Percentiles rank a stretch among this genome's conserved stretches.
Conservation (phyloP, 2,797 vertebrate species). For the Rhinatrema bivittatum region DNA sequence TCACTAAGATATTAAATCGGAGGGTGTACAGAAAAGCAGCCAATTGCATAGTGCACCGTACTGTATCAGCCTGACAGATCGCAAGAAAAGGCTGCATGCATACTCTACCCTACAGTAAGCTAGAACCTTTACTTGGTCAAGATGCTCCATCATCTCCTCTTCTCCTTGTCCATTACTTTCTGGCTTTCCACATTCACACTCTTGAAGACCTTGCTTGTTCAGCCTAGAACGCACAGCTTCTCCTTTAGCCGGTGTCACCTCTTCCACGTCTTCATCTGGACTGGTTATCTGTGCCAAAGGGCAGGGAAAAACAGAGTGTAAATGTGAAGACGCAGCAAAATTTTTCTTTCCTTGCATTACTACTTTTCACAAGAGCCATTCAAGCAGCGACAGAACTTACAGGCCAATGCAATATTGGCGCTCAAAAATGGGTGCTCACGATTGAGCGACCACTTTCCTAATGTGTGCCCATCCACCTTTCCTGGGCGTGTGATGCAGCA, state of each 20-base stretch:
- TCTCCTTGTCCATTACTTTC: conserved; percentile 7
- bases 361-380: accelerated
- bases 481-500: too few relatives aligned
- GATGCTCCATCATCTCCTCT: conserved; percentile 29
- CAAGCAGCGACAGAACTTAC: background rate
- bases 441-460: too few relatives aligned
- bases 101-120: accelerated
- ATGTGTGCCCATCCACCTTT: too few relatives aligned
- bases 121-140: background rate
- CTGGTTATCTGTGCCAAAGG: conserved; percentile 51
- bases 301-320: background rate
- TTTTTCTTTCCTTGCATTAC: too few relatives aligned
- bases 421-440: too few relatives aligned
- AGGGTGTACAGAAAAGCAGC: too few relatives aligned
- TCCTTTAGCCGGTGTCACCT: conserved; percentile 34
- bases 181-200: background rate
- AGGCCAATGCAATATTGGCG: accelerated
- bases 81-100: background rate
- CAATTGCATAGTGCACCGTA: too few relatives aligned
- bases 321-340: background rate
- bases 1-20: too few relatives aligned
- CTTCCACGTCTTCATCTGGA: conserved; percentile 25
- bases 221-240: conserved; percentile 23
- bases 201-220: background rate
- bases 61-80: background rate